These are phyloP conservation scores for Aporophyla nigra DNA, from an alignment of 2,888 invertebrate genomes.

Conservation along the genomic window DNA sequence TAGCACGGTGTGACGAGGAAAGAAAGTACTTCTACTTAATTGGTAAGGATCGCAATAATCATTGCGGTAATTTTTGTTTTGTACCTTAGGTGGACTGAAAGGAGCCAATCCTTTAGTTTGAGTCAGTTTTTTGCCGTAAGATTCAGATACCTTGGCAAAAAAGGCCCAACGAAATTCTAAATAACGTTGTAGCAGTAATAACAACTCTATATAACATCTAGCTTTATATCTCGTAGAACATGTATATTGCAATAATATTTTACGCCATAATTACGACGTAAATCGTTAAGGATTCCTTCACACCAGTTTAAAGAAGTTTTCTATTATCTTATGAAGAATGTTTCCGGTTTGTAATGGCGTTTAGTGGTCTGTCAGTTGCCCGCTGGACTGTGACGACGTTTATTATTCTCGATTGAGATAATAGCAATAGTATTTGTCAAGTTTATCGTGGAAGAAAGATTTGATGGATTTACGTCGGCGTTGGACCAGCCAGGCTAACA, in stretches of 20 bases:
- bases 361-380: constrained; percentile 33
- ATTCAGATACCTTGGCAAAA: neutral
- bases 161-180: constrained; percentile 4
- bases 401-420: constrained; percentile 41
- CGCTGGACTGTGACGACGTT: constrained; percentile 18
- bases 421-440: constrained; percentile 26
- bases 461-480: neutral
- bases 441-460: constrained; percentile 10
- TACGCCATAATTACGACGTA: constrained; percentile 33
- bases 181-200: constrained; percentile 17
- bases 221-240: constrained; percentile 5
- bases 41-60: no score
- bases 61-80: no score
- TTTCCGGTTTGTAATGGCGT: constrained; percentile 52
- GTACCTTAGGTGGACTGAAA: no score
- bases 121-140: neutral
- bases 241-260: constrained; percentile 47
- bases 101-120: no score
- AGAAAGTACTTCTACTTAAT: no score
- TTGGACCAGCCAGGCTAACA: neutral
- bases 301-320: constrained; percentile 33
- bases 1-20: no score
- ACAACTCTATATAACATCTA: constrained; percentile 11
- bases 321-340: constrained; percentile 54
- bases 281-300: constrained; percentile 39